phyloP scores from a whole-genome alignment of 2,113 vertebrate genomes.

The Vanacampus margaritifer region DNA sequence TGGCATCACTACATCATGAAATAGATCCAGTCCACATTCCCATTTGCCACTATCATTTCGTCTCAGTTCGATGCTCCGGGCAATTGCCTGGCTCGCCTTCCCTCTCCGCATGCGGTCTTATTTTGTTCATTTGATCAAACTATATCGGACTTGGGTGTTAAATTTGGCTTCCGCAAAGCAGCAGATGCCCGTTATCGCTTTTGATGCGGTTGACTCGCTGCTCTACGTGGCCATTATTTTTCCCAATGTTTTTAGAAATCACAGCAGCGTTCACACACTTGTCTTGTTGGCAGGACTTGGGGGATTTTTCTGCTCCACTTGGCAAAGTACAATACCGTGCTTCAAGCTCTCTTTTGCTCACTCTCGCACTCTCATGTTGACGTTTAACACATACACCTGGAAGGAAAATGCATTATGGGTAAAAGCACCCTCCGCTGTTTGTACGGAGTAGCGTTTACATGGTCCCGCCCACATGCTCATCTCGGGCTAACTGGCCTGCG shows the following conservation, averaged over 20 bases:
- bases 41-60: too few relatives aligned
- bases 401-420: slow-evolving; percentile 15
- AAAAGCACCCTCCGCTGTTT: slow-evolving; percentile 33
- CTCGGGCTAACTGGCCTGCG: slow-evolving; percentile 14
- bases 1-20: too few relatives aligned
- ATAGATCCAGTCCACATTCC: too few relatives aligned
- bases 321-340: slow-evolving; percentile 50
- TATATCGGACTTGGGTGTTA: neutral
- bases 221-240: slow-evolving; percentile 43
- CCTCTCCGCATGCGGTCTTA: neutral
- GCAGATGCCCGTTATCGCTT: slow-evolving; percentile 36
- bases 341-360: slow-evolving; percentile 21
- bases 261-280: slow-evolving; percentile 51
- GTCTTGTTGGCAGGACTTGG: slow-evolving; percentile 45
- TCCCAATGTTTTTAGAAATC: slow-evolving; percentile 55
- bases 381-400: slow-evolving; percentile 36
- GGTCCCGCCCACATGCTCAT: slow-evolving; percentile 10
- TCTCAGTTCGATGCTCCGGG: neutral
- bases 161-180: neutral
- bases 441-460: slow-evolving; percentile 32
- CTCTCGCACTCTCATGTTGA: neutral
- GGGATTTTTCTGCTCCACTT: slow-evolving; percentile 50
- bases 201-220: slow-evolving; percentile 51
- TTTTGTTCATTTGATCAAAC: neutral
- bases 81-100: neutral